Evolutionary conservation across 64 coral and sea anemone genomes (phyloP).

Genomic region (Dendronephthya gigantea): DNA sequence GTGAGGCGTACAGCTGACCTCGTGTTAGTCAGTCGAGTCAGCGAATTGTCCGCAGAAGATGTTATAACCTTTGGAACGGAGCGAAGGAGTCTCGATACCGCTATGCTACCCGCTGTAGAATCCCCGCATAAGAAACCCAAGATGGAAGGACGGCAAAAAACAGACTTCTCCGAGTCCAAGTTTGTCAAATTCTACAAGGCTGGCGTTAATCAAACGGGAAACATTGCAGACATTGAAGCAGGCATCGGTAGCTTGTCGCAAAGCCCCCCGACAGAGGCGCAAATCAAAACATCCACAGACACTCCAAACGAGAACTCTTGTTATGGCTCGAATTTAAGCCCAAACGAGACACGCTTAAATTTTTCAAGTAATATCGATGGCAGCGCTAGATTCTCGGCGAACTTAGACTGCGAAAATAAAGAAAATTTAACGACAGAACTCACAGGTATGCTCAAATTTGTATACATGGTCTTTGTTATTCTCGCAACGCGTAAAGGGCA

Average conservation of each 20-base stretch:
- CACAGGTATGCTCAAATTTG: neutral
- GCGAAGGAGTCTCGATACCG: neutral
- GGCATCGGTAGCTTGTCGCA: neutral
- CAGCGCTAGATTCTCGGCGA: neutral
- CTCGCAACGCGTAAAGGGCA: neutral
- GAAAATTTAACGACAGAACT: neutral
- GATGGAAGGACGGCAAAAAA: constrained; percentile 9
- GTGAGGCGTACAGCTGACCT: neutral
- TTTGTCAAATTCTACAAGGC: constrained; percentile 18
- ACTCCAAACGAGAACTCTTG: neutral
- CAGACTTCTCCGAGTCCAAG: neutral
- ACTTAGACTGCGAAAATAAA: neutral
- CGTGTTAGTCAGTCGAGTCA: neutral
- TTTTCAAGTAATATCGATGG: neutral
- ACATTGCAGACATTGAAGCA: neutral
- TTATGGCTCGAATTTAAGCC: neutral
- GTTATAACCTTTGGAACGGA: too few species aligned
- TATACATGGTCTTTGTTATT: neutral
- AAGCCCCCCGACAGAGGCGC: neutral
- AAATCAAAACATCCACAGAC: neutral
- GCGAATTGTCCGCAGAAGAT: neutral
- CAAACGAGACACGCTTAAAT: neutral
- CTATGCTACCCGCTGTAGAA: neutral
- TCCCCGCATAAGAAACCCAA: constrained; percentile 1
- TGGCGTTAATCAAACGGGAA: neutral